Evolutionary conservation across 2,797 vertebrate genomes (phyloP), one percentile per base, ranked within the genome.

Genomic region (Acropternis orthonyx): DNA sequence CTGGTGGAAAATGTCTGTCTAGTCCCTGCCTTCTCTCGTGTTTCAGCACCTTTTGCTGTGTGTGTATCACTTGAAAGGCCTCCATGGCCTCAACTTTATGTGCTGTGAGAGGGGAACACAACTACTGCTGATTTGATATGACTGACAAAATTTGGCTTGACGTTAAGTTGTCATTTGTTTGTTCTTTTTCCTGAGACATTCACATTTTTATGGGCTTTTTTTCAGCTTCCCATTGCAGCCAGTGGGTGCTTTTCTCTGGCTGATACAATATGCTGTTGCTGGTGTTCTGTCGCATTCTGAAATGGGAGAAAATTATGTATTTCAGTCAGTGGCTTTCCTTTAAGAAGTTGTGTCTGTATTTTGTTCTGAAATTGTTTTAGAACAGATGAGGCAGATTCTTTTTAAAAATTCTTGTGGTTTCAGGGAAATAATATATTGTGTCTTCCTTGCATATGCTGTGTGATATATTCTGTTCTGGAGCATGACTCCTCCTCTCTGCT

Each of bases 351-450:
- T 66, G 22, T 54, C 41, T 69, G 48, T 74, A 3, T 93, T 94
- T 88, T 85, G 30, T 61, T 93, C 58, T 52, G 62, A 72, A 75
- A 39, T 51, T 46, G 7, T 52, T 93, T 61, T 59, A 84, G 74
- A 30, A 66, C 30, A 66, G 73, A 78, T 62, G 58, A 73, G 30
- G 41, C 54, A 44, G 26, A 28, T 92, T 71, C 58, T 89, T 92
- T 72, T 56, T 10, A 88, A 78, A 95, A 75, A 72, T 55, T 61
- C n/a, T 72, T 80, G 49, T 85, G 82, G 37, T 85, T 85, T 95
- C 34, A 43, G 62, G 36, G 46, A 74, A 86, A 30, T 54, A 39
- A 46, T 77, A 34, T 24, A 21, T 74, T 77, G 22, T 68, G 63
- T 74, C 37, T 79, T 82, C 49, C 51, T 71, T 80, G 27, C 56